Evolutionary conservation across 2,113 vertebrate species (phyloP).

Genomic region (Capreolus pygargus): DNA sequence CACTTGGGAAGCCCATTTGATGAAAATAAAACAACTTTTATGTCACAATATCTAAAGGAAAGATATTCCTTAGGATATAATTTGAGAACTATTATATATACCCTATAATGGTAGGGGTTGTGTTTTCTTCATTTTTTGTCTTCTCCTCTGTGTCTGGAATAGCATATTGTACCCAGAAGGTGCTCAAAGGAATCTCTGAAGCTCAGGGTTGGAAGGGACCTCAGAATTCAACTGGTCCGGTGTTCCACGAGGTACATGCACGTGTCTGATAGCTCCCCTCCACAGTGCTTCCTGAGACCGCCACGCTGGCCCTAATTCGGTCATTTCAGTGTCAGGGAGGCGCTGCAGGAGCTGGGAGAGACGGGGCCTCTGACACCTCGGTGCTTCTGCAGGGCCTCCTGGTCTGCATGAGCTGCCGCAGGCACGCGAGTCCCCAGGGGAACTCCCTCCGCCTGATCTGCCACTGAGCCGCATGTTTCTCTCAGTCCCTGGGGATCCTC

Average conservation of each 20-base stretch:
- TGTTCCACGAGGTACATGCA: accelerated
- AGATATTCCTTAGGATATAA: background rate
- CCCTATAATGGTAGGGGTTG: background rate
- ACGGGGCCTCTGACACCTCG: accelerated
- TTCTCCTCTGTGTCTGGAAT: background rate
- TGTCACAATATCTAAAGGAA: background rate
- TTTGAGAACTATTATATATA: background rate
- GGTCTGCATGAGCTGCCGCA: accelerated
- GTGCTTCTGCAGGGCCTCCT: background rate
- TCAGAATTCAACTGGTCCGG: accelerated
- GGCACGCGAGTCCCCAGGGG: accelerated
- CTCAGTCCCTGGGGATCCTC: background rate
- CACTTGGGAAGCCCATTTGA: background rate
- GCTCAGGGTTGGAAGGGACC: background rate
- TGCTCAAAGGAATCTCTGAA: background rate
- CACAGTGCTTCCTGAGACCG: background rate
- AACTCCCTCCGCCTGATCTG: background rate
- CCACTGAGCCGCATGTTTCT: background rate
- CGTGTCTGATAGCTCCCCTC: background rate
- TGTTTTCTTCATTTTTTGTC: background rate
- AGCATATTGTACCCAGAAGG: background rate
- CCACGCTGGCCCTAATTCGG: background rate
- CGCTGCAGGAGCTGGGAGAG: background rate
- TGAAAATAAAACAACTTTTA: background rate
- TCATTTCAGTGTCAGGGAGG: background rate